Conservation (phyloP, 2,113 vertebrate species). For the Platycercus adscitus region DNA sequence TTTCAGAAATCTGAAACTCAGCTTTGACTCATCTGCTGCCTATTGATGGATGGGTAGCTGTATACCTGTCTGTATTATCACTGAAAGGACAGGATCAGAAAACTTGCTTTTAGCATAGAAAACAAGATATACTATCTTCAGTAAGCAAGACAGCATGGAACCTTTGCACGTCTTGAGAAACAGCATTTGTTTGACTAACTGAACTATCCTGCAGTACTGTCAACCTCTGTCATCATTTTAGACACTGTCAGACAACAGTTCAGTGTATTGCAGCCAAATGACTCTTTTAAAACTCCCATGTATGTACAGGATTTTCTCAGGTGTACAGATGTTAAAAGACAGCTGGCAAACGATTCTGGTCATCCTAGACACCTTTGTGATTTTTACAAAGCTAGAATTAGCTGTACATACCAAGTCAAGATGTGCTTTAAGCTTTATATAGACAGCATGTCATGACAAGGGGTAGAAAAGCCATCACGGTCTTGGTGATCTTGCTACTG, state of each 20-base stretch:
- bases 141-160: not conserved
- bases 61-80: not conserved
- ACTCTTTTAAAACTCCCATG: not conserved
- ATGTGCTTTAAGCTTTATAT: not conserved
- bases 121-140: not conserved
- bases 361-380: not conserved
- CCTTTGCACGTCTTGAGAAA: not conserved
- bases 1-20: not conserved
- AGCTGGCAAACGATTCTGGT: not conserved
- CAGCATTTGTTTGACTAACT: not conserved
- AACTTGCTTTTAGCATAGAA: not conserved
- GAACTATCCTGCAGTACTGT: not conserved
- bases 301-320: not conserved
- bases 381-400: not conserved
- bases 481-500: not conserved
- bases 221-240: not conserved
- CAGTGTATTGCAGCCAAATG: not conserved
- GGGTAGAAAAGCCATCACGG: rapidly evolving
- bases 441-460: not conserved
- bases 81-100: not conserved
- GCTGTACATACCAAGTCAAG: not conserved
- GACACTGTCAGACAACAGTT: not conserved
- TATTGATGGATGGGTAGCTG: not conserved
- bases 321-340: not conserved
- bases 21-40: not conserved